Conservation (phyloP, 2,113 vertebrate genomes). For the Tetrao urogallus region DNA sequence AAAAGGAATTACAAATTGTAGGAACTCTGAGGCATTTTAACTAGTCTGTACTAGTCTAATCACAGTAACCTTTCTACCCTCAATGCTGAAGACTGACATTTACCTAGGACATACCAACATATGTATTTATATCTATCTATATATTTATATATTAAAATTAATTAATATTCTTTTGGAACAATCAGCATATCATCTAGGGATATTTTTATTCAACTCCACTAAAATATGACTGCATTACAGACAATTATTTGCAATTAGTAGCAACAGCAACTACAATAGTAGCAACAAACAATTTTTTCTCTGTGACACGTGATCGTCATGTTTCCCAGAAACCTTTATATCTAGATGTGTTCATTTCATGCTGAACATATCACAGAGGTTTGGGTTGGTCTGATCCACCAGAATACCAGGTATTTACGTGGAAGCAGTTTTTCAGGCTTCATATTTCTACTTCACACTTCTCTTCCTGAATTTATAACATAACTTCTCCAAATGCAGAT, state of each 20-base stretch:
- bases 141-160: too few relatives aligned
- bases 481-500: neutral
- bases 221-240: neutral
- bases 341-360: neutral
- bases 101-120: neutral
- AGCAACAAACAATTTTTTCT: neutral
- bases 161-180: neutral
- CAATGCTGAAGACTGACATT: neutral
- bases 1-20: neutral
- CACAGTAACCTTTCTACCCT: neutral
- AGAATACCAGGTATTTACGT: neutral
- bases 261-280: neutral
- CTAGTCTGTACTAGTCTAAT: neutral
- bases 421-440: neutral
- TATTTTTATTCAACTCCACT: neutral
- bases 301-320: accelerated
- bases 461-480: neutral
- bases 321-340: neutral
- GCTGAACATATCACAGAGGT: neutral
- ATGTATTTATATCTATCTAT: neutral
- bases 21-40: neutral
- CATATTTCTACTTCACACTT: neutral
- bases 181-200: neutral
- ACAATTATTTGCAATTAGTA: neutral
- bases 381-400: neutral